Evolutionary conservation across 92 coral and sea anemone species (phyloP).

Genomic region (Anthopleura xanthogrammica): DNA sequence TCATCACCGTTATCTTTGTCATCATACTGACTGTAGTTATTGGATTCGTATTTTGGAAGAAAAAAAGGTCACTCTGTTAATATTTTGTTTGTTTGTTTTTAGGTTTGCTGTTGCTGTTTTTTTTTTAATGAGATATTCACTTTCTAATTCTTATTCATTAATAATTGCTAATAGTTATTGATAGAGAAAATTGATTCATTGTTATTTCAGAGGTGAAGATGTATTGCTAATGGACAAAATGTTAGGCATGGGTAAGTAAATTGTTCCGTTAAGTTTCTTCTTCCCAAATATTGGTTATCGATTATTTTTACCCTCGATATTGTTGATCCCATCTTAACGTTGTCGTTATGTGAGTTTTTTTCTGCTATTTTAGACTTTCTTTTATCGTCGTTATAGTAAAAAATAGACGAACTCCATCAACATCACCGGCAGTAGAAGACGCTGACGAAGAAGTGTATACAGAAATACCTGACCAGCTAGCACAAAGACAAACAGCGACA

Average conservation of each 20-base stretch:
- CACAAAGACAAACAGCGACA: neutral
- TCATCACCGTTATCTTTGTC: neutral
- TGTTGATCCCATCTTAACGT: no score
- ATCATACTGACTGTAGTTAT: neutral
- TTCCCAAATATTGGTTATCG: neutral
- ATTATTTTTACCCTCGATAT: no score
- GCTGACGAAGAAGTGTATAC: slow-evolving; percentile 10
- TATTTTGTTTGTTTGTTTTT: neutral
- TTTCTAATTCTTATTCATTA: no score
- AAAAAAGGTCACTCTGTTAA: neutral
- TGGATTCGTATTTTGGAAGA: slow-evolving; percentile 9
- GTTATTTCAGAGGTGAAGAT: neutral
- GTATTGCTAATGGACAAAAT: neutral
- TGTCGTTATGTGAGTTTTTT: no score
- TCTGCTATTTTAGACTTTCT: neutral
- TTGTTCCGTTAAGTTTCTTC: no score
- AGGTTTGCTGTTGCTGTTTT: neutral
- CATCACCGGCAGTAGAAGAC: neutral
- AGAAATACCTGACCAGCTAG: slow-evolving; percentile 17
- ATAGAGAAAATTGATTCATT: neutral
- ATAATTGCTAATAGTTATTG: no score
- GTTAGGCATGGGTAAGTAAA: neutral
- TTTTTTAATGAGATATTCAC: no score
- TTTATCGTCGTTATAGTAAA: neutral
- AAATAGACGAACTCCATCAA: neutral